Evolutionary conservation across 2,888 invertebrate genomes (phyloP).

Genomic region (Acheta domesticus): DNA sequence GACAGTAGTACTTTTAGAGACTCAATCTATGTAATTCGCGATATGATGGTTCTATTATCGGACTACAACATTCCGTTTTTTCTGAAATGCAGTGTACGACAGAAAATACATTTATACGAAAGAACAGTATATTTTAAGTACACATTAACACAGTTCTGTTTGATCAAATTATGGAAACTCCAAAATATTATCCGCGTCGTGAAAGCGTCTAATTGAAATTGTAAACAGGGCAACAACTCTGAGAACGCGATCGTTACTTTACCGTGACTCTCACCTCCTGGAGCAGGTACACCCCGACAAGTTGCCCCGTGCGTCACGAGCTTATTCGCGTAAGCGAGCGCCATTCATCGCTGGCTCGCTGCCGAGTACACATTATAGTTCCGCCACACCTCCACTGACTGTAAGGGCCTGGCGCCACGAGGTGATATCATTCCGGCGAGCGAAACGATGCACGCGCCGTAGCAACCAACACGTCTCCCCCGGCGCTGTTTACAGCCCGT

Average conservation of each 20-base stretch:
- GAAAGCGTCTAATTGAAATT: background rate
- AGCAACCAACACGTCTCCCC: background rate
- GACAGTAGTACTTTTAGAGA: too few species aligned
- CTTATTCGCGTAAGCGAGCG: background rate
- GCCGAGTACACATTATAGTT: background rate
- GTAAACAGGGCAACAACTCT: background rate
- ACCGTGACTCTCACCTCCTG: background rate
- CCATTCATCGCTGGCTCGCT: conserved; percentile 18
- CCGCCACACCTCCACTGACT: background rate
- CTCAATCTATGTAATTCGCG: too few species aligned
- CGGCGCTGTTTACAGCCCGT: background rate
- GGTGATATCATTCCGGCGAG: background rate
- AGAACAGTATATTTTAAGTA: too few species aligned
- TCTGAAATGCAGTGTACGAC: too few species aligned
- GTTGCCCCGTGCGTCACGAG: background rate
- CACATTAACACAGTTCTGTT: too few species aligned
- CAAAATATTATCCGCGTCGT: background rate
- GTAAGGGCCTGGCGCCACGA: background rate
- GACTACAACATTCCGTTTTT: too few species aligned
- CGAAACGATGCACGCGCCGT: background rate
- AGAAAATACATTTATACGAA: too few species aligned
- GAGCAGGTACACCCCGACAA: background rate
- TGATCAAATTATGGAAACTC: background rate
- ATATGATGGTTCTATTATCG: too few species aligned
- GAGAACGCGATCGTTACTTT: background rate